A percentile compares a stretch with the other conserved stretches of the same genome.
These are phyloP conservation scores for Empis stercorea DNA, from an alignment of 2,888 invertebrate genomes.

Conservation along the genomic window DNA sequence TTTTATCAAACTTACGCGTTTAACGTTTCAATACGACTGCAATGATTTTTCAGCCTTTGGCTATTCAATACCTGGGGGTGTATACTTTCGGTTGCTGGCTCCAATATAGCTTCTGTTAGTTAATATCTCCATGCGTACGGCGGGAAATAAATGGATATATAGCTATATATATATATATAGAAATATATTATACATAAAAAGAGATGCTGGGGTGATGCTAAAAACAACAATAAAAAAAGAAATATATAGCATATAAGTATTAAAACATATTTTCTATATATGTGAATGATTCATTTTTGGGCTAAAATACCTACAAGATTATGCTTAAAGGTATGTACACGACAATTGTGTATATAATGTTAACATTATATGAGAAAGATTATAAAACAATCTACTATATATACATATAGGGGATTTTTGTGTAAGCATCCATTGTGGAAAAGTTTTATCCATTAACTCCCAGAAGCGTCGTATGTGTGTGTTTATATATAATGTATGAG, in stretches of 20 bases:
- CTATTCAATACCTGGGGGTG: conserved; percentile 38
- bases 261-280: background rate
- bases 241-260: background rate
- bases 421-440: too few relatives aligned
- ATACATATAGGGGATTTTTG: too few relatives aligned
- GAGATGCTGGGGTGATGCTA: background rate
- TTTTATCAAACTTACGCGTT: conserved; percentile 33
- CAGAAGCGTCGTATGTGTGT: too few relatives aligned
- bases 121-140: conserved; percentile 21
- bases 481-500: too few relatives aligned
- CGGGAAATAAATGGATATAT: background rate
- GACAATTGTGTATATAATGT: background rate
- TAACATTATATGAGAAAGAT: background rate
- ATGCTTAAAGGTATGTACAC: conserved; percentile 5
- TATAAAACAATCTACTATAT: too few relatives aligned
- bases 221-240: background rate
- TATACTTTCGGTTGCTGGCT: conserved; percentile 26
- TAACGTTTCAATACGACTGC: conserved; percentile 34
- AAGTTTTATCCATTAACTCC: too few relatives aligned
- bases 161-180: background rate
- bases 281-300: too few relatives aligned
- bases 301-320: conserved; percentile 4
- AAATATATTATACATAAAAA: background rate
- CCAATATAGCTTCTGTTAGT: conserved; percentile 28
- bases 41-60: conserved; percentile 36